Evolutionary conservation across 2,113 vertebrate genomes (phyloP).

Genomic region (Lucifuga dentata): DNA sequence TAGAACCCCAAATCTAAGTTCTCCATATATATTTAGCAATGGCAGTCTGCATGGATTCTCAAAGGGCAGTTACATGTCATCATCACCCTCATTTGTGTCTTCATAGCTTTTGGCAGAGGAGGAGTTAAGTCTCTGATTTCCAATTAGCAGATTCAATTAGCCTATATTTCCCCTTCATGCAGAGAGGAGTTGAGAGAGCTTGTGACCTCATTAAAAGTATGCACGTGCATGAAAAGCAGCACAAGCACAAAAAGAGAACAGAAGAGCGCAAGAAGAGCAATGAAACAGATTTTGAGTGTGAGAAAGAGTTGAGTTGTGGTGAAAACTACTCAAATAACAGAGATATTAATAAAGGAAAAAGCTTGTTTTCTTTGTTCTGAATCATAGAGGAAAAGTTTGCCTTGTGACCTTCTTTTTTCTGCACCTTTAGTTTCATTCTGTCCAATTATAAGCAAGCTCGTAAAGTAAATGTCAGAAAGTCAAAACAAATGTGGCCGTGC

Average conservation of each 20-base stretch:
- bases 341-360: no score
- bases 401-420: slow-evolving; percentile 6
- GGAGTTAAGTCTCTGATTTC: slow-evolving; percentile 45
- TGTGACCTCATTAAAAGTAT: slow-evolving; percentile 59
- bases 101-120: slow-evolving; percentile 29
- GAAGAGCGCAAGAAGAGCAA: slow-evolving; percentile 1
- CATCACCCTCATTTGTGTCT: slow-evolving; percentile 13
- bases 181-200: slow-evolving; percentile 44
- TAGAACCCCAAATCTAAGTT: slow-evolving; percentile 14
- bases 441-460: background rate
- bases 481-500: no score
- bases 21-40: slow-evolving; percentile 4
- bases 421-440: background rate
- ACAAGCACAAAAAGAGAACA: slow-evolving; percentile 37
- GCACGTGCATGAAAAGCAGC: slow-evolving; percentile 18
- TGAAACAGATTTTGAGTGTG: slow-evolving; percentile 1
- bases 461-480: no score
- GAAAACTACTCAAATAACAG: no score
- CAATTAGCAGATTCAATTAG: slow-evolving; percentile 69
- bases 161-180: slow-evolving; percentile 64
- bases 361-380: slow-evolving; percentile 17
- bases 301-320: no score
- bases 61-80: slow-evolving; percentile 4
- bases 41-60: slow-evolving; percentile 14
- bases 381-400: slow-evolving; percentile 1